Evolutionary conservation across 2,797 vertebrate genomes (phyloP), one percentile per base, ranked within the genome.

Genomic region (Halcyon smyrnensis): DNA sequence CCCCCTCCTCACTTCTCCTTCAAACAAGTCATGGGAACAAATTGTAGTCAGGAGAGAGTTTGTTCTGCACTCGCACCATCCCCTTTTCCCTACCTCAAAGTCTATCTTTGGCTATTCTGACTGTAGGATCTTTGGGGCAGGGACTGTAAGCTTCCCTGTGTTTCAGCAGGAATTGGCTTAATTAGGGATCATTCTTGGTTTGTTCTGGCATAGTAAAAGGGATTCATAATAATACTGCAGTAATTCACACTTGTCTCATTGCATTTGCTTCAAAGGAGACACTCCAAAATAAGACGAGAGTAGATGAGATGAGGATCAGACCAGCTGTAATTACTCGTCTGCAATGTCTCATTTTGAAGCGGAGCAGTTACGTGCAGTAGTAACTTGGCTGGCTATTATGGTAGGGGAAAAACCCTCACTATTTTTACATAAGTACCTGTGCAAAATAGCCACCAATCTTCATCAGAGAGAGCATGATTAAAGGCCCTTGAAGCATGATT

Each of bases 231-330:
- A 89, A 79, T 46, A 79, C 69, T 87, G 56, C 80, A 84, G 88
- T n/a, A 93, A 84, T 80, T 94, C 70, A 64, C 45, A 51, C 65
- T 65, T 50, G 67, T 77, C 94, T 76, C 63, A 3, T 54, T 73
- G 74, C 74, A 16, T 95, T 86, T 89, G 83, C 94, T 95, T 97
- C 93, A 91, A 93, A 95, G 94, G 77, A 84, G 53, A 34, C 80
- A 67, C 94, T 96, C 83, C 81, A 88, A 88, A 95, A 65, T 93
- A 85, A 95, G 63, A 70, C 50, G 63, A 81, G 84, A 89, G 91
- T 51, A 67, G 89, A 86, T 43, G 85, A 95, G 94, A 87, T 82
- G 89, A 81, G 84, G 91, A 92, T 94, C 90, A 67, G 87, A 28
- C 70, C 95, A 64, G 78, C 63, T 90, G 87, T 95, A 94, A 95